A percentile compares a stretch with the other conserved stretches of the same genome.
Conservation (phyloP, 2,888 invertebrate species). For the Orchestes rusci region DNA sequence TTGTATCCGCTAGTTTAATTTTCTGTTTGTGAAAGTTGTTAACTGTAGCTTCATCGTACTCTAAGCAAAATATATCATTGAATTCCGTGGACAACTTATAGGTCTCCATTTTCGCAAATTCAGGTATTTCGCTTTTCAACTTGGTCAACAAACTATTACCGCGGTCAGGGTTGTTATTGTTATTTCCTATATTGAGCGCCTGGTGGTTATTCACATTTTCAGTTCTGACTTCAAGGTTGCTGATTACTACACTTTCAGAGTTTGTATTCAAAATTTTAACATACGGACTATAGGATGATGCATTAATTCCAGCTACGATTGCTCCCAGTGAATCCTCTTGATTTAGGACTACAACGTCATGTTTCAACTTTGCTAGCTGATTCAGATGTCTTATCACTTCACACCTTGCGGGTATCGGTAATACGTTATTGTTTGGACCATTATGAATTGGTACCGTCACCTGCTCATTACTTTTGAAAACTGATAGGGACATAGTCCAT, state of each 20-base stretch:
- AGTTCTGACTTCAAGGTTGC: background rate
- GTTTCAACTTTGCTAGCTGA: background rate
- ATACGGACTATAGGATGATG: constrained; percentile 4
- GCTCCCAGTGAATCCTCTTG: background rate
- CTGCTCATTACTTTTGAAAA: background rate
- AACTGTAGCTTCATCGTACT: constrained; percentile 19
- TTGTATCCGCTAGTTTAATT: constrained; percentile 11
- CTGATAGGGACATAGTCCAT: constrained; percentile 3
- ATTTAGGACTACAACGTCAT: background rate
- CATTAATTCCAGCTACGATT: constrained; percentile 10
- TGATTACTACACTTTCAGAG: background rate
- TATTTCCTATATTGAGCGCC: background rate
- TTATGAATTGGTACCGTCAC: constrained; percentile 3
- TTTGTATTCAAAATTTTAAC: constrained; percentile 18
- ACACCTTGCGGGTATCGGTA: constrained; percentile 7
- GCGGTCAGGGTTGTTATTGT: background rate
- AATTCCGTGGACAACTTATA: constrained; percentile 16
- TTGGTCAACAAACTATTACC: background rate
- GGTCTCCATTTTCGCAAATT: constrained; percentile 5
- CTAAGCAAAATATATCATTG: constrained; percentile 22
- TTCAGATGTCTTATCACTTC: constrained; percentile 3
- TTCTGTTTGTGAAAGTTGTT: constrained; percentile 24
- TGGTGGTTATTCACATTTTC: background rate
- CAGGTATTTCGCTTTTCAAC: constrained; percentile 4
- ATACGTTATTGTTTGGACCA: constrained; percentile 6